Evolutionary conservation across 2,113 vertebrate genomes (phyloP).

Genomic region (Steatornis caripensis): DNA sequence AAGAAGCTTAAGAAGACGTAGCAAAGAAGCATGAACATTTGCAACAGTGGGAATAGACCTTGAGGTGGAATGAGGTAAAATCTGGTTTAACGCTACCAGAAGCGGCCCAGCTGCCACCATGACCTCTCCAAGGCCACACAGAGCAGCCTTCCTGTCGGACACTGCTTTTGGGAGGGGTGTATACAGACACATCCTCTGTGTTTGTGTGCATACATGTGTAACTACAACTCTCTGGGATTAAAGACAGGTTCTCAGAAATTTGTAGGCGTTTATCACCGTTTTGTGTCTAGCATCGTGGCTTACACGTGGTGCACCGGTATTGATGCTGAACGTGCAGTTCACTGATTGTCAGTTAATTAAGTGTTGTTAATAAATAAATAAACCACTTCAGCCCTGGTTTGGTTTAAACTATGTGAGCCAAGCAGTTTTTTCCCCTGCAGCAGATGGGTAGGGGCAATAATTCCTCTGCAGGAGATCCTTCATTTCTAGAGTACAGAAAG

Average conservation of each 20-base stretch:
- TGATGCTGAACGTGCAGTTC: not conserved
- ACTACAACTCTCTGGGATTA: not conserved
- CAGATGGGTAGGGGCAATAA: not conserved
- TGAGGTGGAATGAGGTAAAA: not conserved
- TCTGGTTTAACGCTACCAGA: not conserved
- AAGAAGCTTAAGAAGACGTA: not conserved
- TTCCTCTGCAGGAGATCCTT: not conserved
- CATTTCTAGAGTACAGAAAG: not conserved
- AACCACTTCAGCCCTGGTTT: not conserved
- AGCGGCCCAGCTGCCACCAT: not conserved
- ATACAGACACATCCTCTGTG: too few relatives aligned
- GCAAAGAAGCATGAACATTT: not conserved
- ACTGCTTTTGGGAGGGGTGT: fast-evolving
- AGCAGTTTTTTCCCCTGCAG: not conserved
- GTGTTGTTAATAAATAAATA: not conserved
- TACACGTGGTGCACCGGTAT: not conserved
- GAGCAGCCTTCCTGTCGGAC: fast-evolving
- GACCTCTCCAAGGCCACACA: not conserved
- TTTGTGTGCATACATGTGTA: fast-evolving
- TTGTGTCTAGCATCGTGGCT: fast-evolving
- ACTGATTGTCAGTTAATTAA: not conserved
- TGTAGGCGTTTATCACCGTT: not conserved
- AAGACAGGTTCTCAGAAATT: not conserved
- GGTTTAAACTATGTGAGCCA: not conserved
- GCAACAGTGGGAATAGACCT: not conserved